phyloP scores from a whole-genome alignment of 2,888 invertebrate species.

The Cephus pygmeus region DNA sequence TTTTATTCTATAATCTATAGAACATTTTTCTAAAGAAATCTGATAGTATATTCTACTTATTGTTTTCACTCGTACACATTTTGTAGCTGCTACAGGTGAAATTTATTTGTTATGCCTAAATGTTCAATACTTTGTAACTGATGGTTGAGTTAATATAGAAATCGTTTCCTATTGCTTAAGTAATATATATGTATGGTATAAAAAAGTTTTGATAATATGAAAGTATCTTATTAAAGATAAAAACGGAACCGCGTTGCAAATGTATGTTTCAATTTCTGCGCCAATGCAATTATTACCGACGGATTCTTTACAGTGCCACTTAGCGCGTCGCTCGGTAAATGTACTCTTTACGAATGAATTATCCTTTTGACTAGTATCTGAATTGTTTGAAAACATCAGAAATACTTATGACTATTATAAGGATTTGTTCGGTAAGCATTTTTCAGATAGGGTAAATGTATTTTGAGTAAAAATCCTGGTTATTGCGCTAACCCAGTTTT shows the following conservation, averaged over 20 bases:
- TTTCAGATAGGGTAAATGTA: neutral
- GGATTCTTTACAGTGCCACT: neutral
- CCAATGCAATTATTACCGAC: neutral
- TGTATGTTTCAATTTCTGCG: neutral
- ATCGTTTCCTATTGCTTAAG: neutral
- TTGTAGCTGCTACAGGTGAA: too few relatives aligned
- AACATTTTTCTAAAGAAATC: neutral
- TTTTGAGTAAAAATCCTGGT: neutral
- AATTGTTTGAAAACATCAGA: neutral
- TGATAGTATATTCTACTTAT: too few relatives aligned
- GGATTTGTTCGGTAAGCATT: neutral
- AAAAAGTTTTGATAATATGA: neutral
- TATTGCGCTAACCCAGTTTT: slow-evolving; percentile 11
- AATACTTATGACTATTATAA: neutral
- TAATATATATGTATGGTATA: neutral
- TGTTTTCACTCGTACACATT: too few relatives aligned
- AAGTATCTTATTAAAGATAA: neutral
- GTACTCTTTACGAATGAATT: neutral
- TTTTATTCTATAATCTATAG: too few relatives aligned
- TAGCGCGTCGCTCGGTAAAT: neutral
- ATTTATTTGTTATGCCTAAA: too few relatives aligned
- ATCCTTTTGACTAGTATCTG: neutral
- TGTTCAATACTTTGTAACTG: too few relatives aligned
- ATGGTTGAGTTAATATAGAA: too few relatives aligned
- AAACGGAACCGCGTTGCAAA: neutral